phyloP scores from a whole-genome alignment of 2,797 vertebrate genomes.

The Ficedula albicollis region DNA sequence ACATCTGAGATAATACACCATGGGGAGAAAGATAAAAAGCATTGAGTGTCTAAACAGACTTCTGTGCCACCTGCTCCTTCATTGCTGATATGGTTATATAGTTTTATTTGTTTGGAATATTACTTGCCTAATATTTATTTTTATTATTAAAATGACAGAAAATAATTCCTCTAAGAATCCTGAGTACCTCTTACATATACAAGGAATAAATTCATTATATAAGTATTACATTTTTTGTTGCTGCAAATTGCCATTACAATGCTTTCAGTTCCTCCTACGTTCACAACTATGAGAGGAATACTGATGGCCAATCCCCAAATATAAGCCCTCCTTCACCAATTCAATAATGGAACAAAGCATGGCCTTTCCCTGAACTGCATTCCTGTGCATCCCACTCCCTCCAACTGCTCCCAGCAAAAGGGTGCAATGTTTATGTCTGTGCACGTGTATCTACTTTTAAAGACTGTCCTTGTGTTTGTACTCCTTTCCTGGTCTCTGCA shows the following conservation, averaged over 20 bases:
- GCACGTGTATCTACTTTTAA: accelerated
- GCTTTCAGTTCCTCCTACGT: neutral
- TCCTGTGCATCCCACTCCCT: neutral
- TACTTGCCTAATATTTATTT: neutral
- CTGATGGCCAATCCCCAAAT: neutral
- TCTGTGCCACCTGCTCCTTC: neutral
- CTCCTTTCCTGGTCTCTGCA: neutral
- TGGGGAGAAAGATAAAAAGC: neutral
- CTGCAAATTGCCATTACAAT: neutral
- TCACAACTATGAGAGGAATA: neutral
- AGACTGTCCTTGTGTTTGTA: neutral
- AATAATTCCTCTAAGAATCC: neutral
- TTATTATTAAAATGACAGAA: neutral
- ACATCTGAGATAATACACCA: neutral
- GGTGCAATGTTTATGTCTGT: neutral
- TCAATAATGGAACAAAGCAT: neutral
- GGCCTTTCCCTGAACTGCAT: neutral
- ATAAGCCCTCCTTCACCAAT: neutral
- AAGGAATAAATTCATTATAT: neutral
- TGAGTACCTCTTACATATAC: neutral
- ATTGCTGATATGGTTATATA: neutral
- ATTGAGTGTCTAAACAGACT: neutral
- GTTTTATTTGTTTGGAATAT: neutral
- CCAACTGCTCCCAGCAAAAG: neutral
- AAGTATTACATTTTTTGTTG: neutral